Base-by-base conservation (phyloP, 2,113 vertebrate species). In the Apteryx owenii region DNA sequence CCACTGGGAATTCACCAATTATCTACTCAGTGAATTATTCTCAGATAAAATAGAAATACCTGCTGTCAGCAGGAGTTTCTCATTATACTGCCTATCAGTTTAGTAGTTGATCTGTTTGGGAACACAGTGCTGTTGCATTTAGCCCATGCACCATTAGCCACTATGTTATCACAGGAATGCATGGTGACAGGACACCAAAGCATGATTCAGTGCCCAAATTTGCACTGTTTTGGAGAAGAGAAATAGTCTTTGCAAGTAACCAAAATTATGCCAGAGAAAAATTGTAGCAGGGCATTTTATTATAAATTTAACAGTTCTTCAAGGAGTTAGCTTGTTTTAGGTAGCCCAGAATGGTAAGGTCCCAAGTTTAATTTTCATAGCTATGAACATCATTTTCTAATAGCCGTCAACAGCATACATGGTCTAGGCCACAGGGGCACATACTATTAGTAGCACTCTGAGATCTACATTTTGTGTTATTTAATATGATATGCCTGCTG, bases 1-100 rank as follows among this genome's bases (percentile, higher is more conserved):
- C 97, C 97, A 97, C 54, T 92, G 98, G 96, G 97, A 97, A 98
- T 98, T 98, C 96, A 96, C 95, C 97, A 98, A 97, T 98, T 98
- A 98, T 96, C 97, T 96, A 96, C 95, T 97, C 96, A 92, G 97
- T 97, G 96, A 98, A 97, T 98, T 97, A 98, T 98, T 97, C 91
- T 98, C 96, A 96, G 96, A 97, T 97, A 97, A 97, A 98, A 97
- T 8, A 97, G 93, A 97, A 98, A 95, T 85, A 97, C 94, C 94
- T 98, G 93, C 96, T 97, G 93, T 97, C 96, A 97, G 96, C 92
- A 98, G 91, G 96, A 94, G 92, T 90, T 91, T 97, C 93, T 97
- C 86, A 60, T 97, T 97, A 89, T 51, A 56, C 71, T 60, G 90
- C 88, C 93, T 92, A 86, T 91, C 91, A 48, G 91, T 68, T 92